Percentiles rank a stretch among this genome's conserved stretches.
These are phyloP conservation scores for Austrolebias charrua DNA, from an alignment of 2,797 vertebrate genomes.

Conservation along the genomic window DNA sequence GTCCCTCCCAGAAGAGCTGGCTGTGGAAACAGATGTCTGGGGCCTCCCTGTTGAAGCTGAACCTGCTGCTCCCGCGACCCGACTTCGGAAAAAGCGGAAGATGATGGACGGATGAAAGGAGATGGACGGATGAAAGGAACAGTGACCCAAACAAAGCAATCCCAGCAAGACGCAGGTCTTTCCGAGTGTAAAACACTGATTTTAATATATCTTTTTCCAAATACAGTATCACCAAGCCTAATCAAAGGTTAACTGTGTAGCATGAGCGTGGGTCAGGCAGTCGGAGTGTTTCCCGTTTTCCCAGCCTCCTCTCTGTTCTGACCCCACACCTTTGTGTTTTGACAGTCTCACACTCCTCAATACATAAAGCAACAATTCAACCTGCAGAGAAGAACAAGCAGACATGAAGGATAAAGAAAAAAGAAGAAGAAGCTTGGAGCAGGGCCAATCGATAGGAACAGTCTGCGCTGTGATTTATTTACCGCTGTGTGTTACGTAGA, in stretches of 20 bases:
- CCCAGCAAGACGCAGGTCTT: constrained; percentile 47
- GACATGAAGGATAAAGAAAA: constrained; percentile 7
- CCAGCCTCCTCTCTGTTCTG: constrained; percentile 67
- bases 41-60: too few species aligned
- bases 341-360: constrained; percentile 83
- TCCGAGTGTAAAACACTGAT: constrained; percentile 39
- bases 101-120: too few species aligned
- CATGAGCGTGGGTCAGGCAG: constrained; percentile 43
- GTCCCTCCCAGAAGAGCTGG: too few species aligned
- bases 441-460: constrained; percentile 95
- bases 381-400: constrained; percentile 81
- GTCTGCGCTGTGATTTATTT: constrained; percentile 94
- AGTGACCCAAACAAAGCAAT: constrained; percentile 46
- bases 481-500: constrained; percentile 95
- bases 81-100: too few species aligned
- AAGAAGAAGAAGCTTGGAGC: constrained; percentile 57
- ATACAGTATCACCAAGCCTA: constrained; percentile 58
- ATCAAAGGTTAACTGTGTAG: constrained; percentile 51
- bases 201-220: constrained; percentile 76
- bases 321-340: constrained; percentile 83
- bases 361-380: constrained; percentile 96
- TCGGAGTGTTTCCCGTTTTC: constrained; percentile 14
- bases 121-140: constrained; percentile 55
- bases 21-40: too few species aligned
- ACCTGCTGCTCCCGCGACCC: too few species aligned